Conservation (phyloP, 2,797 vertebrate species). For the Numenius phaeopus region DNA sequence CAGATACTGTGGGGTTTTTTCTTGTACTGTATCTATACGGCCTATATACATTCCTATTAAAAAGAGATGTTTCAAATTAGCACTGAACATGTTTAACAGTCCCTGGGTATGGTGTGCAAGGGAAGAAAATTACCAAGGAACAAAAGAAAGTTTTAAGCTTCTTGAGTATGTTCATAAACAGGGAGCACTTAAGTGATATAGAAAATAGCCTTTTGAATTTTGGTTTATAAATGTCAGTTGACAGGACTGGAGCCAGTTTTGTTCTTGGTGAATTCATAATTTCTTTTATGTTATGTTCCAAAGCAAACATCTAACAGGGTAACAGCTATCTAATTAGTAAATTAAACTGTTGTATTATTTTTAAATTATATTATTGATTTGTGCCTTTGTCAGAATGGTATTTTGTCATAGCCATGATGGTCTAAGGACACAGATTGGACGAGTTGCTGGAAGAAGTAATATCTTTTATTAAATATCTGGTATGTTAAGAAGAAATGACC, state of each 20-base stretch:
- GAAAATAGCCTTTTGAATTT: neutral
- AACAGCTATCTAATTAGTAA: neutral
- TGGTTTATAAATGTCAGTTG: neutral
- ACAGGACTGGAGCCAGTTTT: neutral
- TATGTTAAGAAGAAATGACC: neutral
- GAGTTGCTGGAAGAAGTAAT: neutral
- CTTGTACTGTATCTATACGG: neutral
- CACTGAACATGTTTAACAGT: neutral
- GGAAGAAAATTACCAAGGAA: neutral
- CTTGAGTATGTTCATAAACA: neutral
- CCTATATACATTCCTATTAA: neutral
- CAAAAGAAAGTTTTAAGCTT: neutral
- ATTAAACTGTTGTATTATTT: neutral
- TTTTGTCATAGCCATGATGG: too few relatives aligned
- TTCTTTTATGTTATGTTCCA: neutral
- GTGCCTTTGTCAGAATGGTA: neutral
- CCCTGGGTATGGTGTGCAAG: neutral
- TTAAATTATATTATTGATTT: neutral
- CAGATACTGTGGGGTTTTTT: neutral
- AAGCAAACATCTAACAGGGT: neutral
- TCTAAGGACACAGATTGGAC: neutral
- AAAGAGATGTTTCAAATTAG: neutral
- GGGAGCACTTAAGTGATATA: neutral
- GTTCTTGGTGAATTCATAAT: neutral
- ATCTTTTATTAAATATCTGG: neutral